These are phyloP conservation scores for Xanthorhoe spadicearia DNA, from an alignment of 2,888 invertebrate genomes.

Conservation along the genomic window DNA sequence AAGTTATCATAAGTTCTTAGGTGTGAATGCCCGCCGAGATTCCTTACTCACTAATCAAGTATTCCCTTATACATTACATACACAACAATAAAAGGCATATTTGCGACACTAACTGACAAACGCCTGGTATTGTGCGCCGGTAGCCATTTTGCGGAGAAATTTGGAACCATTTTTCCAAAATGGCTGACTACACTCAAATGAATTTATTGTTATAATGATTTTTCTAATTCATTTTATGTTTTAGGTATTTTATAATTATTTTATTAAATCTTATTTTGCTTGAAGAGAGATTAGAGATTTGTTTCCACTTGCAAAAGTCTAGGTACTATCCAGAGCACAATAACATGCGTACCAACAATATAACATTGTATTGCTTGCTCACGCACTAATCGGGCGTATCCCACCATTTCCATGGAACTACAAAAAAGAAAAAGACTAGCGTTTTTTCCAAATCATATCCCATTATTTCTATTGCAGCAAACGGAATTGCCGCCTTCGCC, in stretches of 20 bases:
- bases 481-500: no score
- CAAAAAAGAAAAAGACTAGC: no score
- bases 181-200: neutral
- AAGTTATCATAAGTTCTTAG: neutral
- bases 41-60: conserved; percentile 61
- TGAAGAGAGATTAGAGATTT: neutral
- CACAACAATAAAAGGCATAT: conserved; percentile 75
- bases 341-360: conserved; percentile 47
- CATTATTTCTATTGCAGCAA: no score
- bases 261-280: no score
- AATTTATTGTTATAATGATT: no score
- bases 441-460: no score
- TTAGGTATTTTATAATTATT: no score
- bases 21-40: conserved; percentile 47
- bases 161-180: conserved; percentile 12
- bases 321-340: conserved; percentile 48
- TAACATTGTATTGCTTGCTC: conserved; percentile 54
- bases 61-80: conserved; percentile 56
- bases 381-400: no score
- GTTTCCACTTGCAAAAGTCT: neutral
- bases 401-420: no score
- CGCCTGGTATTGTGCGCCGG: conserved; percentile 49
- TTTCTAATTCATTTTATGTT: no score
- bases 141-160: conserved; percentile 17
- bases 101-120: conserved; percentile 58